Base-by-base conservation (phyloP, 1,140 invertebrate genomes). In the Mactra quadrangularis region DNA sequence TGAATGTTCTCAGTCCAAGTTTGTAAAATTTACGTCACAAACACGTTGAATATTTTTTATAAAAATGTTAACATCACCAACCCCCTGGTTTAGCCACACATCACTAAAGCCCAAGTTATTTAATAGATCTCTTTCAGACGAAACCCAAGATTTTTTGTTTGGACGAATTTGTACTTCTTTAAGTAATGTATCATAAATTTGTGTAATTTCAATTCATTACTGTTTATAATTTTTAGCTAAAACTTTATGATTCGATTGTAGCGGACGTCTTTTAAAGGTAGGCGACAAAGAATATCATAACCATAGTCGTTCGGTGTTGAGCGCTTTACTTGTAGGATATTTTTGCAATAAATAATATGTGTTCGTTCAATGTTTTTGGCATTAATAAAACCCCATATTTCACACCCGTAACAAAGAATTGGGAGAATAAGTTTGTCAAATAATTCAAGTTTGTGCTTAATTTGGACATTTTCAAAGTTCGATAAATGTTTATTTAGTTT, bases 401-500 rank as follows among this genome's bases (percentile, higher is more conserved):
- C 71, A 47, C 19, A 50, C 3, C 55, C 35, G 29, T 74, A 74
- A 52, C 53, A 55, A 13, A 74, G 31, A 25, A 59, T 70, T 55
- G 17, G 35, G 3, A 35, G 35, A 27, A 59, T 33, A 22, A 74
- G n/a, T 59, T 74, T 55, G 38, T 74, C 53, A 45, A 74, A 74
- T 19, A 74, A 31, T 41, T 74, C 31, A n/a, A 38, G 13, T 59
- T 25, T 74, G 38, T 55, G 25, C n/a, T 11, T 6, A 57, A 59
- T 27, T 35, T 29, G 7, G 13, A 74, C 11, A 38, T 55, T 41
- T 25, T 19, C 19, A 59, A 59, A 74, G 11, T 59, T 57, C 33
- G 50, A 53, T 41, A 76, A 70, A 70, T 47, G n/a, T 57, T 57
- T 68, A n/a, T 62, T 29, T 45, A 75, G 59, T 50, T 76, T 76